Evolutionary conservation across 2,113 vertebrate genomes (phyloP).

Genomic region (Parotia lawesii): DNA sequence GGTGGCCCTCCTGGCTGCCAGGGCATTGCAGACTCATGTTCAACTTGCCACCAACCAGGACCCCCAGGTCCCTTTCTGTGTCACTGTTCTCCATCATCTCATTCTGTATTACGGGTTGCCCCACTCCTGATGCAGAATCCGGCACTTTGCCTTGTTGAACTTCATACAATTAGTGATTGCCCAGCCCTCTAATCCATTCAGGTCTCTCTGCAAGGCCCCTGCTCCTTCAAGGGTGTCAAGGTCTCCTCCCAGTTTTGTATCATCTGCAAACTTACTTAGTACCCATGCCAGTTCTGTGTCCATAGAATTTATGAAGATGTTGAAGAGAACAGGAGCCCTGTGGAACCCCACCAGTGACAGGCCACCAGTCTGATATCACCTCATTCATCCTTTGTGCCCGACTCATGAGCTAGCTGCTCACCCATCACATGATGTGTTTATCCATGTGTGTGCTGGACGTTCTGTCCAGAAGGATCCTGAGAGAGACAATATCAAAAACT

Average conservation of each 20-base stretch:
- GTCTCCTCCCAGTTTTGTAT: neutral
- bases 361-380: neutral
- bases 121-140: neutral
- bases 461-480: neutral
- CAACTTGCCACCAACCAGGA: accelerated
- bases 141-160: neutral
- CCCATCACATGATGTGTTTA: neutral
- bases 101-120: neutral
- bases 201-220: too few relatives aligned
- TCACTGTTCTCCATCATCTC: neutral
- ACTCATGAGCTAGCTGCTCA: neutral
- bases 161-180: neutral
- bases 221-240: accelerated
- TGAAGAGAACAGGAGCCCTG: neutral
- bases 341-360: neutral
- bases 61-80: neutral
- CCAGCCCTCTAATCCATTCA: neutral
- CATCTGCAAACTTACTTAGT: neutral
- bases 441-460: neutral
- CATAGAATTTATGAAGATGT: neutral
- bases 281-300: too few relatives aligned
- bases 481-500: neutral
- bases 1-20: neutral
- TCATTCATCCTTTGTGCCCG: too few relatives aligned
- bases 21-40: neutral